Conservation (phyloP, 2,113 vertebrate genomes). For the Triplophysa siluroides region DNA sequence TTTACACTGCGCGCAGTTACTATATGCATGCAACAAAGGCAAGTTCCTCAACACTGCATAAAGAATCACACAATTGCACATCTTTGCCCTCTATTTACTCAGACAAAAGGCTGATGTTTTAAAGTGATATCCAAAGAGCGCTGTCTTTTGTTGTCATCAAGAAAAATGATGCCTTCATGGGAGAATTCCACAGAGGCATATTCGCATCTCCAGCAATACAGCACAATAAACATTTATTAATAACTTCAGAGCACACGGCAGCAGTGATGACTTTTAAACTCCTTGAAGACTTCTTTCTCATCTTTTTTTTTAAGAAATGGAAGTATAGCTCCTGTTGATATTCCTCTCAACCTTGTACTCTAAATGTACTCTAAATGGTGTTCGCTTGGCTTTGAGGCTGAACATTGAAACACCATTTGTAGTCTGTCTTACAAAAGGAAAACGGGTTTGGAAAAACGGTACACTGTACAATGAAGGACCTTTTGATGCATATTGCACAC, state of each 20-base stretch:
- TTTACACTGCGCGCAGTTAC: not conserved
- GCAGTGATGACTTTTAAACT: conserved; percentile 56
- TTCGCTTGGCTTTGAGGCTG: not conserved
- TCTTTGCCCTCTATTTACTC: conserved; percentile 26
- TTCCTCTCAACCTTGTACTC: not conserved
- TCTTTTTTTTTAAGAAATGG: not conserved
- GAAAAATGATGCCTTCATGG: conserved; percentile 76
- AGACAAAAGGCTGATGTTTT: conserved; percentile 32
- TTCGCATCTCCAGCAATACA: conserved; percentile 68
- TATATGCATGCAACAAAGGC: conserved; percentile 24
- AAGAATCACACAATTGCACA: conserved; percentile 5
- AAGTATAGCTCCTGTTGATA: conserved; percentile 8
- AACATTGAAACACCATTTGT: not conserved
- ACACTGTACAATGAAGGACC: no score
- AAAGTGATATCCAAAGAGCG: conserved; percentile 49
- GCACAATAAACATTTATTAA: conserved; percentile 71
- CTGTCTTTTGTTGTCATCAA: conserved; percentile 68
- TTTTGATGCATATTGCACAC: no score
- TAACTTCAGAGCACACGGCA: conserved; percentile 57
- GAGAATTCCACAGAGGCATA: conserved; percentile 68
- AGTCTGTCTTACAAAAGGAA: not conserved
- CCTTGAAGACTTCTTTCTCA: conserved; percentile 43
- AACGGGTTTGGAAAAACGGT: not conserved
- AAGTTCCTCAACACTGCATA: not conserved
- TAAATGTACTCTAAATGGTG: conserved; percentile 11